Base-by-base conservation (phyloP, 2,797 vertebrate genomes). In the Echeneis naucrates region DNA sequence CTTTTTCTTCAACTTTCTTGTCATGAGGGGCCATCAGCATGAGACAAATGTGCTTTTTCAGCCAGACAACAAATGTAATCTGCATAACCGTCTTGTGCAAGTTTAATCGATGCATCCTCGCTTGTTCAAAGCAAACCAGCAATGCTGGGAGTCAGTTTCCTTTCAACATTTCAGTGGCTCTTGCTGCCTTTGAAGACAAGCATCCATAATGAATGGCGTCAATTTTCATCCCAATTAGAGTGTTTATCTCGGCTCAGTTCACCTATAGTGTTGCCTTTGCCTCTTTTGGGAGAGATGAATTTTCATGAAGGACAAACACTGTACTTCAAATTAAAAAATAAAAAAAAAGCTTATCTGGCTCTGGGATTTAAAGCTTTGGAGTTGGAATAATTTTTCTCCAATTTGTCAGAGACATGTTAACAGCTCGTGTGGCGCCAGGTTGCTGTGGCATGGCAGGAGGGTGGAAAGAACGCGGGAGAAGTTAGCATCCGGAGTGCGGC, bases 141-240 rank as follows among this genome's bases (percentile, higher is more conserved):
- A 76, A 72, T 47, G 76, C 83, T 76, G 84, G 78, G 68, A 92
- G 89, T 91, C 87, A 84, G 80, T 92, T 90, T 93, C 87, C 87
- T 90, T 90, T 90, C 84, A 91, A 87, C 87, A 64, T 88, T 89
- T 90, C 90, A 83, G 78, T 78, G 84, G 78, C 68, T 87, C 81
- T 77, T 38, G 27, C 80, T 58, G 79, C 80, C 88, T 93, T 94
- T 94, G 93, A 93, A 92, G 88, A 84, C 83, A 74, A 77, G 81
- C 90, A 87, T 83, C 87, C 66, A 83, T 94, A 93, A 92, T 93
- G 90, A 93, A 92, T 73, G 75, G 45, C 71, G 62, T 91, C 85
- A 89, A 89, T 92, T 92, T 93, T 89, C 87, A 77, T 91, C 83
- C 92, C 90, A 93, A 93, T 94, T 93, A 93, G 88, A 86, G 88